Evolutionary conservation across 2,888 invertebrate species (phyloP).

Genomic region (Neelides folsomi): DNA sequence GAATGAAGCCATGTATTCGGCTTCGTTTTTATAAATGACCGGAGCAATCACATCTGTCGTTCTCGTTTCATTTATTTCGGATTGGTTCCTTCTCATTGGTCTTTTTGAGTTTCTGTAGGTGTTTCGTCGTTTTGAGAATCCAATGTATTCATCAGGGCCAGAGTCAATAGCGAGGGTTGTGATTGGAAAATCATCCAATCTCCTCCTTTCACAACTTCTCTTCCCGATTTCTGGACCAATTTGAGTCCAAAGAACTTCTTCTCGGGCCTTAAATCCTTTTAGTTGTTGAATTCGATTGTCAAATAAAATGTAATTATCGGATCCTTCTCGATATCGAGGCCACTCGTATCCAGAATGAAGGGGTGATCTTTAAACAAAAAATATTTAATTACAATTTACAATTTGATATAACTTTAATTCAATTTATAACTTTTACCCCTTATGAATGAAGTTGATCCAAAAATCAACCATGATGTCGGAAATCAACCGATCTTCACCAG

Average conservation of each 20-base stretch:
- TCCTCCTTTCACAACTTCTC: slow-evolving; percentile 5
- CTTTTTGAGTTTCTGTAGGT: no score
- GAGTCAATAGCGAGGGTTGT: no score
- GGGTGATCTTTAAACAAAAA: slow-evolving; percentile 13
- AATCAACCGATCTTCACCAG: slow-evolving; percentile 15
- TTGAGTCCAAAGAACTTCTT: slow-evolving; percentile 21
- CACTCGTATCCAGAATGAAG: slow-evolving; percentile 21
- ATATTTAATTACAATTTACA: background rate
- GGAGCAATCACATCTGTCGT: no score
- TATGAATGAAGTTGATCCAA: slow-evolving; percentile 26
- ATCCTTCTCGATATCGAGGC: slow-evolving; percentile 21
- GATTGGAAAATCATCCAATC: no score
- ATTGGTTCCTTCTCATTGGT: no score
- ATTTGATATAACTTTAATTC: background rate
- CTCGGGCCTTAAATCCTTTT: slow-evolving; percentile 12
- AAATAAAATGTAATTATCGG: slow-evolving; percentile 14
- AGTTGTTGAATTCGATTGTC: slow-evolving; percentile 8
- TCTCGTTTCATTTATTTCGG: no score
- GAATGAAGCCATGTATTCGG: no score
- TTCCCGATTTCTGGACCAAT: slow-evolving; percentile 9
- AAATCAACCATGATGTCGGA: slow-evolving; percentile 14
- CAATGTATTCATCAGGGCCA: no score
- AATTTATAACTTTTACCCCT: slow-evolving; percentile 14
- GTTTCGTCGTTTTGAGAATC: no score
- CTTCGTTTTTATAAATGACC: no score